Percentiles rank a stretch among this genome's conserved stretches.
phyloP scores from a whole-genome alignment of 2,113 vertebrate species.

The Acanthisitta chloris region DNA sequence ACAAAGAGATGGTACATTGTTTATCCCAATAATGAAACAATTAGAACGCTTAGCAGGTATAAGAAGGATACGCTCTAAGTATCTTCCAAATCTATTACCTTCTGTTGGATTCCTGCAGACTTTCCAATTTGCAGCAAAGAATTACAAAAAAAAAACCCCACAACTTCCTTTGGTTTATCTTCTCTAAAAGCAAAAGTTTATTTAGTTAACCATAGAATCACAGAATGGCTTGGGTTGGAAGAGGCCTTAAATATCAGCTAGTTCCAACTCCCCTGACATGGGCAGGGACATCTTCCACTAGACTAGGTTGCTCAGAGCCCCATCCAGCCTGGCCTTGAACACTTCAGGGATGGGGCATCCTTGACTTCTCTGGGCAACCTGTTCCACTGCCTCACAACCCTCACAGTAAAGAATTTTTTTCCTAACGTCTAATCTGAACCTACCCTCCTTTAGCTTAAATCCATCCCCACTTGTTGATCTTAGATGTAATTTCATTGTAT shows the following conservation, averaged over 20 bases:
- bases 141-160: not conserved
- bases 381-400: not conserved
- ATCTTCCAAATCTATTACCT: not conserved
- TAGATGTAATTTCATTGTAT: not conserved
- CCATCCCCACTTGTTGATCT: not conserved
- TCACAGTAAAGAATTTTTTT: not conserved
- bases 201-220: not conserved
- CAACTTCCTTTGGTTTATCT: not conserved
- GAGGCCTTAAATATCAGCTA: not conserved
- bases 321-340: not conserved
- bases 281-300: not conserved
- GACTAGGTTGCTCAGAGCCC: not conserved
- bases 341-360: not conserved
- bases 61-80: not conserved
- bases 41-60: not conserved
- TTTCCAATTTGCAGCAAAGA: not conserved
- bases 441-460: not conserved
- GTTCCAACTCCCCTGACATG: not conserved
- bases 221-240: not conserved
- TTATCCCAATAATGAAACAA: constrained; percentile 12
- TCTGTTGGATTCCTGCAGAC: not conserved
- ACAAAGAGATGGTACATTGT: not conserved
- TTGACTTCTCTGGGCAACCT: not conserved
- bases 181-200: not conserved
- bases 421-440: not conserved